Conservation (phyloP, 2,113 vertebrate genomes). For the Malurus elegans region DNA sequence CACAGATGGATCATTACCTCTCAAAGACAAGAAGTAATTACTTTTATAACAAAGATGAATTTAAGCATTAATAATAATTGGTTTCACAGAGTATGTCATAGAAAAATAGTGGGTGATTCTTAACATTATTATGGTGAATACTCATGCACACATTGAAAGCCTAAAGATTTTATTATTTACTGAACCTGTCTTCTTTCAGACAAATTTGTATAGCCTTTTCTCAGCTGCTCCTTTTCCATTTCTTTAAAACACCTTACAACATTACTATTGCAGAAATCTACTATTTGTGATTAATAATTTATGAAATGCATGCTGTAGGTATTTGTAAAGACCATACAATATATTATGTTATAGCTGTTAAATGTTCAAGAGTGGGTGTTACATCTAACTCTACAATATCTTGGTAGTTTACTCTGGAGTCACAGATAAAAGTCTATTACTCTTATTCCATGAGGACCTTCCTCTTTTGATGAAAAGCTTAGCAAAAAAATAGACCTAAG, state of each 20-base stretch:
- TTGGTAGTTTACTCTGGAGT: neutral
- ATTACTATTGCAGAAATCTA: neutral
- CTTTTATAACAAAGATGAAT: neutral
- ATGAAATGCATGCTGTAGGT: neutral
- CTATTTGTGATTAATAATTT: constrained; percentile 4
- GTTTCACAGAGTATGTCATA: neutral
- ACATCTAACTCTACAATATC: neutral
- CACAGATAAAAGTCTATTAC: neutral
- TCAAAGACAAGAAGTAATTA: neutral
- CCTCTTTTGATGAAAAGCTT: neutral
- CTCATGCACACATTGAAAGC: neutral
- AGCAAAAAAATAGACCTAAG: neutral
- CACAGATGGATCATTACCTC: neutral
- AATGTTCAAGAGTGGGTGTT: neutral
- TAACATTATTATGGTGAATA: neutral
- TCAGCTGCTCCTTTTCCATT: neutral
- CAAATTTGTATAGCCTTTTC: neutral
- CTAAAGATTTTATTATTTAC: neutral
- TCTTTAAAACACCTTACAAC: neutral
- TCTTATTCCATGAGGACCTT: neutral
- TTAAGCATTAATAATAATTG: neutral
- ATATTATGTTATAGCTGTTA: neutral
- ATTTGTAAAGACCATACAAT: neutral
- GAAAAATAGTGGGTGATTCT: neutral
- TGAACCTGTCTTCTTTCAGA: neutral